Percentiles rank a stretch among this genome's conserved stretches.
Evolutionary conservation across 2,888 invertebrate genomes (phyloP).

Genomic region (Apodemia duryi): DNA sequence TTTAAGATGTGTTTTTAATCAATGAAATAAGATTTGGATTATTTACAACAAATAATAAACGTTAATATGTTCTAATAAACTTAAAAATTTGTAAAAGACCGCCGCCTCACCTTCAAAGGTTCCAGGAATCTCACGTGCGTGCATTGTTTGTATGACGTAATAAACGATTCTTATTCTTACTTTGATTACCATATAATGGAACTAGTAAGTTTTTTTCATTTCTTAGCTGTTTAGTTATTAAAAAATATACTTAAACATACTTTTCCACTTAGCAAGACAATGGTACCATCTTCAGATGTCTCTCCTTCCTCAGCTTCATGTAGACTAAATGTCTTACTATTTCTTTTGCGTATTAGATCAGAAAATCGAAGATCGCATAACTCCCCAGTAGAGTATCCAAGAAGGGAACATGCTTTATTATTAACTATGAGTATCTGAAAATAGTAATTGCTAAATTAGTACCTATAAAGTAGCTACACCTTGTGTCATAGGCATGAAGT

Average conservation of each 20-base stretch:
- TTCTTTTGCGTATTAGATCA: constrained; percentile 73
- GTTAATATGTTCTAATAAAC: too few species aligned
- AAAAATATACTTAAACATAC: constrained; percentile 39
- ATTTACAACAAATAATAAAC: too few species aligned
- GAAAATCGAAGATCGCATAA: constrained; percentile 72
- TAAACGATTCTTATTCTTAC: too few species aligned
- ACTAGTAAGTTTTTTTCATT: too few species aligned
- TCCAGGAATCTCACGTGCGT: too few species aligned
- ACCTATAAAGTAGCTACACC: neutral
- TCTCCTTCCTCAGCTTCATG: constrained; percentile 73
- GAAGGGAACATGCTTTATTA: constrained; percentile 81
- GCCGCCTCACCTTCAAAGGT: too few species aligned
- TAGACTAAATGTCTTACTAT: constrained; percentile 64
- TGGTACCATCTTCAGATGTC: constrained; percentile 76
- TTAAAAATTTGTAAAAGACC: too few species aligned
- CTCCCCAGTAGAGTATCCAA: constrained; percentile 78
- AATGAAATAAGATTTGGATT: too few species aligned
- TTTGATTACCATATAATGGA: too few species aligned
- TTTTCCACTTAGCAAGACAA: constrained; percentile 82
- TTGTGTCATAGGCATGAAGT: neutral
- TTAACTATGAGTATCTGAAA: constrained; percentile 83
- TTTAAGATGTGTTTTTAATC: too few species aligned
- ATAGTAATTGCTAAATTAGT: neutral
- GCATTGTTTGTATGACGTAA: too few species aligned
- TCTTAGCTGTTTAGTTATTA: neutral